Percentiles rank a stretch among this genome's conserved stretches.
Evolutionary conservation across 1,140 invertebrate species (phyloP).

Genomic region (Apis dorsata): DNA sequence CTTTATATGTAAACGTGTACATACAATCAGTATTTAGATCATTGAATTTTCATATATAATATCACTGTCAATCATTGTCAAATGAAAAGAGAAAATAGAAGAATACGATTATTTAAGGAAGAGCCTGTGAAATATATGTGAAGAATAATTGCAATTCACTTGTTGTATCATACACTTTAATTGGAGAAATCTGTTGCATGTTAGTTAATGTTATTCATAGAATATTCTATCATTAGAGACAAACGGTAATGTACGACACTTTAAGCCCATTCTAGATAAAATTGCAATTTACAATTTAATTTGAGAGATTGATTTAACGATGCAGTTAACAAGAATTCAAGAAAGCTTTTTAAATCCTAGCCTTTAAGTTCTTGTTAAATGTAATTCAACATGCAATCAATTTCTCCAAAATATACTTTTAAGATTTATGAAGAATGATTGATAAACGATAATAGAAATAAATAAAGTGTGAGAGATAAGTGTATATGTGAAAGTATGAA

Average conservation of each 20-base stretch:
- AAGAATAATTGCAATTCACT: slow-evolving; percentile 48
- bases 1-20: slow-evolving; percentile 17
- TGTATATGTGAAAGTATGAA: not conserved
- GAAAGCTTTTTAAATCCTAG: not conserved
- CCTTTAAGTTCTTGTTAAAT: not conserved
- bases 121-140: slow-evolving; percentile 42
- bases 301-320: not conserved
- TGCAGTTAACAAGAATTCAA: not conserved
- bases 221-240: not conserved
- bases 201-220: not conserved
- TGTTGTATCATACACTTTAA: slow-evolving; percentile 61
- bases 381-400: slow-evolving; percentile 40
- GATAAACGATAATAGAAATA: not conserved
- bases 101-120: slow-evolving; percentile 37
- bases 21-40: slow-evolving; percentile 43
- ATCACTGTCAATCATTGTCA: slow-evolving; percentile 48
- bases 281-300: not conserved
- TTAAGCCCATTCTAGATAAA: not conserved
- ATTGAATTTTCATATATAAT: slow-evolving; percentile 27
- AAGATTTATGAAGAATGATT: slow-evolving; percentile 42
- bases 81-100: not conserved
- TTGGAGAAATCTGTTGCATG: slow-evolving; percentile 21
- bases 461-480: not conserved
- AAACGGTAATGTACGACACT: not conserved
- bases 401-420: slow-evolving; percentile 44